phyloP scores from a whole-genome alignment of 2,888 invertebrate genomes.

The Xylota segnis region DNA sequence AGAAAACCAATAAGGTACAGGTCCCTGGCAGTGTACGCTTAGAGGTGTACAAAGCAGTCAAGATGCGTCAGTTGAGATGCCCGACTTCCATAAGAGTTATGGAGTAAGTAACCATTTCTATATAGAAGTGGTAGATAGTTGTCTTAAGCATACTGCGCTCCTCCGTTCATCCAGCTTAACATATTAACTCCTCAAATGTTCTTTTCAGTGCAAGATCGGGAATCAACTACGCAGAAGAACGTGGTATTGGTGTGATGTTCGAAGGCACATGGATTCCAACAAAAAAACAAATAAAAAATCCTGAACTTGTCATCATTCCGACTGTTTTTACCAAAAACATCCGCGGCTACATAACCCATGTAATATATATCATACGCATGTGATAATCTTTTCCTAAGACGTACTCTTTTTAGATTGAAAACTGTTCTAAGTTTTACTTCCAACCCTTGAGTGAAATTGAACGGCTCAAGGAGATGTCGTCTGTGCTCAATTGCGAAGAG shows the following conservation, averaged over 20 bases:
- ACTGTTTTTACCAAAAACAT: slow-evolving; percentile 86
- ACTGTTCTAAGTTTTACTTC: slow-evolving; percentile 83
- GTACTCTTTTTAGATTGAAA: slow-evolving; percentile 79
- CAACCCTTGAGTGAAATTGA: slow-evolving; percentile 80
- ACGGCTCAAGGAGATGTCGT: slow-evolving; percentile 82
- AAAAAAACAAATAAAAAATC: slow-evolving; percentile 79
- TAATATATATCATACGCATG: slow-evolving; percentile 81
- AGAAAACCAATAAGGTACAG: slow-evolving; percentile 79
- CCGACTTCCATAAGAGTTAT: slow-evolving; percentile 80
- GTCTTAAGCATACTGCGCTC: too few species aligned
- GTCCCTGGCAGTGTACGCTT: slow-evolving; percentile 87
- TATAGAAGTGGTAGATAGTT: too few species aligned
- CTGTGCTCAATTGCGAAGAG: slow-evolving; percentile 82
- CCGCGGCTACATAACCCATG: slow-evolving; percentile 85
- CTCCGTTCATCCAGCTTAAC: neutral
- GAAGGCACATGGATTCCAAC: slow-evolving; percentile 80
- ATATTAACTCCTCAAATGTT: neutral
- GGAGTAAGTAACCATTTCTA: slow-evolving; percentile 80
- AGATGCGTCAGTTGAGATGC: slow-evolving; percentile 86
- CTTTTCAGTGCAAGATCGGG: slow-evolving; percentile 85
- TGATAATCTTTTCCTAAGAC: slow-evolving; percentile 5
- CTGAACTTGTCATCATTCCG: slow-evolving; percentile 87
- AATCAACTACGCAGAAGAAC: slow-evolving; percentile 84
- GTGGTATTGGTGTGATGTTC: slow-evolving; percentile 79
- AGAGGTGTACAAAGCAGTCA: slow-evolving; percentile 91